phyloP scores from a whole-genome alignment of 2,113 vertebrate species.

The Notechis scutatus region DNA sequence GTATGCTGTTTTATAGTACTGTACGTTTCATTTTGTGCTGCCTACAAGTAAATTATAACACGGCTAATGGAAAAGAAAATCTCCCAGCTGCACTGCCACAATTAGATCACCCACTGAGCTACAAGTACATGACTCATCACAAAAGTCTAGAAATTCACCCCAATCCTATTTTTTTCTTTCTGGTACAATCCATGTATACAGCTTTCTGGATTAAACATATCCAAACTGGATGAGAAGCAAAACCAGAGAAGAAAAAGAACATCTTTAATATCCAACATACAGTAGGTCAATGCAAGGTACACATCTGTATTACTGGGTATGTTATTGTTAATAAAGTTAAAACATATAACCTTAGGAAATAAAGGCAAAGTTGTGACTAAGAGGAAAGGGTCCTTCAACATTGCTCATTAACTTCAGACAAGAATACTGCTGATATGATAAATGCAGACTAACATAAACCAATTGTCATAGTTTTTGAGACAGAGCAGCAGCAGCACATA shows the following conservation, averaged over 20 bases:
- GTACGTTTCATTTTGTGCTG: neutral
- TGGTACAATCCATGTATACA: neutral
- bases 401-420: neutral
- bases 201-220: neutral
- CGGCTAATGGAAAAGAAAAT: neutral
- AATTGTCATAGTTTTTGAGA: neutral
- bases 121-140: neutral
- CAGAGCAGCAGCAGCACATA: neutral
- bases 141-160: slow-evolving; percentile 14
- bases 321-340: slow-evolving; percentile 8
- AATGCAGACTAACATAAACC: neutral
- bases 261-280: neutral
- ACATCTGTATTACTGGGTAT: slow-evolving; percentile 8
- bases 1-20: neutral
- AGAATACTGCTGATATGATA: neutral
- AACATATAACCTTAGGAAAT: neutral
- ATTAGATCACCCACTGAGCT: neutral
- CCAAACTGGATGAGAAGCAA: neutral
- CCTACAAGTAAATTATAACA: neutral
- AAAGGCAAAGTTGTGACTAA: neutral
- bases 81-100: neutral
- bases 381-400: neutral
- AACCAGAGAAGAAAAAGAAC: neutral
- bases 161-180: slow-evolving; percentile 13
- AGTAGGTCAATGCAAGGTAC: neutral